Base-by-base conservation (phyloP, 2,797 vertebrate species). In the Sebastes variabilis region DNA sequence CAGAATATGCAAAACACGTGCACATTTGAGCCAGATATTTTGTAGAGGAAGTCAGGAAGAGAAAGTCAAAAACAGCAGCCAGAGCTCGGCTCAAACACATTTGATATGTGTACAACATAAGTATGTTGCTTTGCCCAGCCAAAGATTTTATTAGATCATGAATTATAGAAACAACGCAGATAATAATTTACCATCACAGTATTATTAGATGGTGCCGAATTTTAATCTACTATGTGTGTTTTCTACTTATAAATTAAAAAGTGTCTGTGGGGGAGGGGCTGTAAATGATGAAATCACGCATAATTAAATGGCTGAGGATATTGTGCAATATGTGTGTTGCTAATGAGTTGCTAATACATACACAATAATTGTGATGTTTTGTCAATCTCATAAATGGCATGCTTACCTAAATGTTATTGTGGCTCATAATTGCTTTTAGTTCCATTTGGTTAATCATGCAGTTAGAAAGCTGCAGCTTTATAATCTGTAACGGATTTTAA, bases 391-490 rank as follows among this genome's bases (percentile, higher is more conserved):
- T 96, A 96, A 97, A 96, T 95, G 95, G 95, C 96, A 96, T 94
- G 96, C 96, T 96, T 94, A 96, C 94, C 79, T 96, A 96, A 96
- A 96, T 88, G 82, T 91, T 89, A 97, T 91, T 94, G 96, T 95
- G 95, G 94, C 94, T 96, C 95, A 95, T 97, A 97, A 98, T 97
- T 97, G 97, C 96, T 95, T 96, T 97, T 96, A 96, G 96, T 97
- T 97, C 96, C 96, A 95, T 97, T 95, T 97, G 96, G 94, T 92
- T 96, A 96, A 96, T 97, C 96, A 96, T 95, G 97, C 96, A 96
- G 95, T 96, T 94, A 95, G 93, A 94, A 93, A 78, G 84, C 49
- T 52, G 49, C 83, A 70, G 69, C 72, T 74, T 74, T 69, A 58
- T 46, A 24, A 83, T 42, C 80, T 84, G 68, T 72, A 68, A 73